These are phyloP conservation scores for Poeciliopsis prolifica DNA, from an alignment of 2,113 vertebrate genomes.

Conservation along the genomic window DNA sequence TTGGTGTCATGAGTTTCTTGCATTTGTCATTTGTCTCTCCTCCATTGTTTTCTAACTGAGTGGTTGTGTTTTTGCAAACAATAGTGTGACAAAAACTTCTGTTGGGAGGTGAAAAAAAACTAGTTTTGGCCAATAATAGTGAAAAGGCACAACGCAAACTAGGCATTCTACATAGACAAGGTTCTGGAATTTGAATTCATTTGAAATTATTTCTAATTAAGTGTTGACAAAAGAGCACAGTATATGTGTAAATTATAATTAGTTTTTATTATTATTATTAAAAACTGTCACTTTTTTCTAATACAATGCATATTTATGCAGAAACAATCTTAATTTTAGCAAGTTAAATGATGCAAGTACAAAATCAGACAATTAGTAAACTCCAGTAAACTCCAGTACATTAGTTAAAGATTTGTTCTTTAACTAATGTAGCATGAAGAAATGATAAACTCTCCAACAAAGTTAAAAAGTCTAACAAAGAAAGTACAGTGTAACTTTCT, in stretches of 20 bases:
- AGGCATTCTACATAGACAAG: too few relatives aligned
- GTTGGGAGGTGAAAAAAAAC: not conserved
- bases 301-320: too few relatives aligned
- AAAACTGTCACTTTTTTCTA: too few relatives aligned
- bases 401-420: too few relatives aligned
- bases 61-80: not conserved
- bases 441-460: not conserved
- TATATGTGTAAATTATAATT: not conserved
- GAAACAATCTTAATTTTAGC: too few relatives aligned
- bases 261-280: too few relatives aligned
- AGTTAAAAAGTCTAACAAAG: not conserved
- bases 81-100: too few relatives aligned
- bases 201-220: not conserved
- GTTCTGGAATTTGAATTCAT: not conserved
- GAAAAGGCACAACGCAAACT: too few relatives aligned
- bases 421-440: too few relatives aligned
- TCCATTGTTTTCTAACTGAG: not conserved
- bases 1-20: not conserved
- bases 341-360: too few relatives aligned
- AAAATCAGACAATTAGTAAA: too few relatives aligned
- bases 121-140: not conserved
- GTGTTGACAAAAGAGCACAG: not conserved
- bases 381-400: too few relatives aligned
- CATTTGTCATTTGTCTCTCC: not conserved
- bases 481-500: not conserved